phyloP scores from a whole-genome alignment of 2,888 invertebrate genomes.

The Rhagium mordax region DNA sequence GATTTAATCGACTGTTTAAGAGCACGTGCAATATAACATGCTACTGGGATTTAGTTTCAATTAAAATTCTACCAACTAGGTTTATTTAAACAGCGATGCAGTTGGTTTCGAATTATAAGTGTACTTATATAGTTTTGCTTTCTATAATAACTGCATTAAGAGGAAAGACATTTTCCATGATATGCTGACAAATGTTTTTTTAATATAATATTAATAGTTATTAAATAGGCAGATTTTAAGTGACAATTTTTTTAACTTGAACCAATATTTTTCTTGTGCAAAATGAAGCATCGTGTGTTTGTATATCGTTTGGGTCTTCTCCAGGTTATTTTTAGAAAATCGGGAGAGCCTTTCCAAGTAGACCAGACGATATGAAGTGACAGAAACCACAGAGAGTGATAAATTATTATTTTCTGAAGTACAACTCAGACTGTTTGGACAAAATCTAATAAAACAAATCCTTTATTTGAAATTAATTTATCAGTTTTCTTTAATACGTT shows the following conservation, averaged over 20 bases:
- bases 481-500: neutral
- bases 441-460: neutral
- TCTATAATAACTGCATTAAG: neutral
- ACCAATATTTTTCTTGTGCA: no score
- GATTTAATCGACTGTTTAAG: neutral
- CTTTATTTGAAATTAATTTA: neutral
- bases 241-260: no score
- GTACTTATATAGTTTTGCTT: neutral
- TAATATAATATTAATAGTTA: no score
- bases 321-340: neutral
- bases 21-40: constrained; percentile 4
- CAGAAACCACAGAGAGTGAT: neutral
- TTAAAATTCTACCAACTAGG: constrained; percentile 16
- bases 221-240: no score
- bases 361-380: neutral
- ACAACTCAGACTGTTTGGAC: neutral
- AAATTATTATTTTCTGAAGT: neutral
- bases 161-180: no score
- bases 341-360: neutral
- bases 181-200: no score
- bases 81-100: neutral
- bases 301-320: neutral
- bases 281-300: neutral
- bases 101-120: neutral
- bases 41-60: constrained; percentile 12